Percentiles rank a stretch among this genome's conserved stretches.
Conservation (phyloP, 2,888 invertebrate genomes). For the Pristionchus entomophagus region DNA sequence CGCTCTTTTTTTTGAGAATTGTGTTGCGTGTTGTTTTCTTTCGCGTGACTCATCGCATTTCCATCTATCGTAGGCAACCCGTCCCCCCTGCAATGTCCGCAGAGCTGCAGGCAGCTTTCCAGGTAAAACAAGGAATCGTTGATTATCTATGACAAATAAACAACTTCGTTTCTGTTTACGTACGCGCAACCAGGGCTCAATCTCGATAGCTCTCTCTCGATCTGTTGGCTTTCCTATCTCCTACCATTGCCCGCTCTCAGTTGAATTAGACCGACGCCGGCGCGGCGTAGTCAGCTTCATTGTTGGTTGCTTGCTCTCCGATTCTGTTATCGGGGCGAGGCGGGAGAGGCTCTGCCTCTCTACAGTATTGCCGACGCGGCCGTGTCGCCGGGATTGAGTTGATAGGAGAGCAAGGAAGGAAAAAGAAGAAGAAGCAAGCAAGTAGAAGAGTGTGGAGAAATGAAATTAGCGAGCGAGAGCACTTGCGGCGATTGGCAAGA, state of each 20-base stretch:
- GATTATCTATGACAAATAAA: no score
- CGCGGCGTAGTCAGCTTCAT: no score
- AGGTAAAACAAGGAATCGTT: no score
- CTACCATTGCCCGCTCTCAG: no score
- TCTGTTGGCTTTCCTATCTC: no score
- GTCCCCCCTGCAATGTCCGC: not conserved
- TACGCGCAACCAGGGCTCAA: no score
- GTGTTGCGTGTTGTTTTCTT: not conserved
- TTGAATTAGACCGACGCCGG: no score
- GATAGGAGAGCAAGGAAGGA: not conserved
- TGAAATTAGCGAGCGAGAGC: not conserved
- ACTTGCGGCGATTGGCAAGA: not conserved
- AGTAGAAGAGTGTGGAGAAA: no score
- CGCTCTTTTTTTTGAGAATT: no score
- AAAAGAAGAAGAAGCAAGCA: not conserved
- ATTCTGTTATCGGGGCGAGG: not conserved
- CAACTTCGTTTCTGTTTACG: not conserved
- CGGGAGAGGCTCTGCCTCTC: not conserved
- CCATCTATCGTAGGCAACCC: not conserved
- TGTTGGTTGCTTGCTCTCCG: not conserved
- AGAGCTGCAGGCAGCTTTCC: slow-evolving; percentile 18
- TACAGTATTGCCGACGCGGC: not conserved
- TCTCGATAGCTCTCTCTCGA: no score
- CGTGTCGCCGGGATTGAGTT: not conserved
- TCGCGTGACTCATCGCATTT: not conserved